Evolutionary conservation across 2,113 vertebrate species (phyloP), one percentile per base, ranked within the genome.

Genomic region (Gymnarchus niloticus): DNA sequence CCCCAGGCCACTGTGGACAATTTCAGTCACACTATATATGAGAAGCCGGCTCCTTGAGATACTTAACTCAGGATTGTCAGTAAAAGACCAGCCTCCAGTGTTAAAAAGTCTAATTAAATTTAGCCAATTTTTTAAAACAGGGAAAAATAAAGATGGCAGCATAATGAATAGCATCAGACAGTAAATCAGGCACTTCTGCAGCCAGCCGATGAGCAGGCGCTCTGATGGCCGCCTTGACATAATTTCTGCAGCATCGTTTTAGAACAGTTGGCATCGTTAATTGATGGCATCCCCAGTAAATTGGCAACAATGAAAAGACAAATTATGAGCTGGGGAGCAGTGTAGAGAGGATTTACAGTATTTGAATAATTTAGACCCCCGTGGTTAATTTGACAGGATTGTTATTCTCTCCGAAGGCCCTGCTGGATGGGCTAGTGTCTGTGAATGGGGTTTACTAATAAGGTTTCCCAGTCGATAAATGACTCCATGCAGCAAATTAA

Each of bases 301-400:
- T 97, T 98, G 97, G 96, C 96, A 96, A 95, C 88, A 93, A 94
- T 94, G 92, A 96, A 95, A 97, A 97, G 96, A 98, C 96, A 97
- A 97, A 98, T 97, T 97, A 97, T 96, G 96, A 97, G 94, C 96
- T 93, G 92, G 94, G 95, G 94, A 94, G 94, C 91, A 91, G 94
- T 95, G 95, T 93, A 94, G 93, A 93, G 95, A 96, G 96, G 96
- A 98, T 97, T 96, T 97, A 96, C 95, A 96, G 95, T 97, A 97
- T 98, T 96, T 99, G 97, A 98, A 98, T 98, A 98, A 99, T 98
- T 99, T 97, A 98, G 96, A 95, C 96, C 96, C 96, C 97, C 88
- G 93, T 95, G 92, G 97, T 94, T 96, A 94, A 94, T 89, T 93
- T 98, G 97, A 98, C 97, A 99, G 96, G 96, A 96, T 95, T 95